Evolutionary conservation across 2,797 vertebrate genomes (phyloP).

Genomic region (Spinus olivaceus): DNA sequence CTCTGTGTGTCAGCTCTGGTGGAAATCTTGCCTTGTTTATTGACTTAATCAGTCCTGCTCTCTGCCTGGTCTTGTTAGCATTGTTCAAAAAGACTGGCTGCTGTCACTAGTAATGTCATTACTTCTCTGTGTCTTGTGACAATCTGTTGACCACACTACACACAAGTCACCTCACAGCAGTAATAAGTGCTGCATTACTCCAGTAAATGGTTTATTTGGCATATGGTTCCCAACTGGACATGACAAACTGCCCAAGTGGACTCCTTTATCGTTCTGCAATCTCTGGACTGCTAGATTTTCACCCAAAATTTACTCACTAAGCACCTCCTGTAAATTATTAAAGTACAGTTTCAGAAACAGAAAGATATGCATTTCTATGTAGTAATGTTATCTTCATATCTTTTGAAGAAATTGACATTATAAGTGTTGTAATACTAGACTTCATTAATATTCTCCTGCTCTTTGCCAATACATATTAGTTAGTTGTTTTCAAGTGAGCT

Average conservation of each 20-base stretch:
- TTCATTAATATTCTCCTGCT: neutral
- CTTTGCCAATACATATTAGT: neutral
- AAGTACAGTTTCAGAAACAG: neutral
- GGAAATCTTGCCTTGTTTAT: neutral
- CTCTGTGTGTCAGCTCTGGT: neutral
- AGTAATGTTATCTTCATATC: neutral
- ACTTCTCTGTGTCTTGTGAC: neutral
- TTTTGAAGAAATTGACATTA: neutral
- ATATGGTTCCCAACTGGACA: neutral
- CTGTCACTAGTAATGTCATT: constrained; percentile 1
- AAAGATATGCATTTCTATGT: neutral
- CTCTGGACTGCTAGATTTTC: neutral
- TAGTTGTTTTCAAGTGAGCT: neutral
- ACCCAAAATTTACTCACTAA: neutral
- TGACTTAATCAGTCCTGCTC: neutral
- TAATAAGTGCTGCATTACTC: neutral
- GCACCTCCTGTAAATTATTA: neutral
- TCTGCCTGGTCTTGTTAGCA: neutral
- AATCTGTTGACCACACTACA: neutral
- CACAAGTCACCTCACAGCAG: neutral
- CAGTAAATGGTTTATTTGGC: neutral
- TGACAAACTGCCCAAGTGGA: neutral
- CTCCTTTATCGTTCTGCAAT: neutral
- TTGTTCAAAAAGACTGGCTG: neutral
- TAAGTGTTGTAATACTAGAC: neutral